Conservation (phyloP, 2,113 vertebrate species). For the Osmerus mordax region DNA sequence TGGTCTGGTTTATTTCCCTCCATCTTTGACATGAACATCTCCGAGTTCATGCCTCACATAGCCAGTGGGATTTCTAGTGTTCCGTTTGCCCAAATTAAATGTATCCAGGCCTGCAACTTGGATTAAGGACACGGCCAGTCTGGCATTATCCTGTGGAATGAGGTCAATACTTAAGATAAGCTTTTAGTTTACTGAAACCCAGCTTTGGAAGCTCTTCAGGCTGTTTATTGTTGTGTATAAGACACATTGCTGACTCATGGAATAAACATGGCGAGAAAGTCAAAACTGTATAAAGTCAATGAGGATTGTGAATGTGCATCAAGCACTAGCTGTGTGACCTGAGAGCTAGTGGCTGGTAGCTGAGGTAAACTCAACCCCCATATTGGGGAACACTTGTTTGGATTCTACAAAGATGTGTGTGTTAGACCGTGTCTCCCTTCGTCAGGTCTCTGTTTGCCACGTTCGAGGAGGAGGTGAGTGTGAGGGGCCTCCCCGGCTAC, state of each 20-base stretch:
- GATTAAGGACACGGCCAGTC: neutral
- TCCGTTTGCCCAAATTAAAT: no score
- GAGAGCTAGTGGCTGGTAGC: no score
- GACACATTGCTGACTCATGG: no score
- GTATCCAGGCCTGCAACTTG: neutral
- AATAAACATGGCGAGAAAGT: no score
- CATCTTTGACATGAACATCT: no score
- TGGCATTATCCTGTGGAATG: neutral
- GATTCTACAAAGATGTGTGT: neutral
- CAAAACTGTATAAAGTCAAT: no score
- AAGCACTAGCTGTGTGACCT: no score
- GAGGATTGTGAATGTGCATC: no score
- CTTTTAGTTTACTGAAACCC: no score
- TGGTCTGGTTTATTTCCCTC: no score
- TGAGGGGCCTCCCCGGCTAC: constrained; percentile 79
- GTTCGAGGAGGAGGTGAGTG: constrained; percentile 76
- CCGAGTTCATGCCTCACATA: no score
- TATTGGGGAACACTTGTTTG: neutral
- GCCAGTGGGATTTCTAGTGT: no score
- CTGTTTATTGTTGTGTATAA: neutral
- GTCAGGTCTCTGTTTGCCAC: constrained; percentile 82
- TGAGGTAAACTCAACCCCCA: neutral
- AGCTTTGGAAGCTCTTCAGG: neutral
- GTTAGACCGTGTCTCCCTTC: constrained; percentile 11
- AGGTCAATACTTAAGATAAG: neutral